Evolutionary conservation across 2,797 vertebrate species (phyloP), one percentile per base, ranked within the genome.

Genomic region (Pelodytes ibericus): DNA sequence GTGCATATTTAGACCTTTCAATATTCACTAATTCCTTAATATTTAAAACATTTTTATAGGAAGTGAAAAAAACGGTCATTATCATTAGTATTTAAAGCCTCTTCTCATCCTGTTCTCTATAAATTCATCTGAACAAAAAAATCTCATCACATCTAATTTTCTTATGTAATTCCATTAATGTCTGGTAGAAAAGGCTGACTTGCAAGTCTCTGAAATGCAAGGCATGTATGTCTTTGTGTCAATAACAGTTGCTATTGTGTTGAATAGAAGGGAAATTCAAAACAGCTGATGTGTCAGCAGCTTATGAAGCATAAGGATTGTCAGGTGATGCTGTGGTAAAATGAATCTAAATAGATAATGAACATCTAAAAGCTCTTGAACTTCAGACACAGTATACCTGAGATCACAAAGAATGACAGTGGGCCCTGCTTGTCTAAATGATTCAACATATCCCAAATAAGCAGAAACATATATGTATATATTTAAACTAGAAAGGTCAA

Each of bases 171-270:
- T 73, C 64, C 13, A 74, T 85, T 84, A 87, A 84, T 80, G 72
- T 80, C 79, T 25, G 79, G 71, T 81, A 83, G 73, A 82, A 86
- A 77, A n/a, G 75, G 86, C 84, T 83, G 84, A 72, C 74, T 83
- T 72, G 82, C 75, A 76, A 53, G 81, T 80, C 59, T 72, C 81
- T 64, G 72, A 77, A 82, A 81, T 75, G 80, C 80, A 39, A 58
- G 78, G 75, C 0, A 2, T 72, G 62, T 79, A 62, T 75, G 75
- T 83, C 83, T 83, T 4, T 0, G 81, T 68, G 41, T 83, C 83
- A 82, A 72, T 31, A 84, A 81, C 75, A 74, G 65, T 77, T 60
- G 80, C 44, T 53, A 69, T 79, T 81, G 81, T 80, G 65, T 80
- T 81, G 63, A 26, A 2, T 20, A 80, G 82, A 82, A 80, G 80